Conservation (phyloP, 2,888 invertebrate genomes). For the Drosophila tanythrix region DNA sequence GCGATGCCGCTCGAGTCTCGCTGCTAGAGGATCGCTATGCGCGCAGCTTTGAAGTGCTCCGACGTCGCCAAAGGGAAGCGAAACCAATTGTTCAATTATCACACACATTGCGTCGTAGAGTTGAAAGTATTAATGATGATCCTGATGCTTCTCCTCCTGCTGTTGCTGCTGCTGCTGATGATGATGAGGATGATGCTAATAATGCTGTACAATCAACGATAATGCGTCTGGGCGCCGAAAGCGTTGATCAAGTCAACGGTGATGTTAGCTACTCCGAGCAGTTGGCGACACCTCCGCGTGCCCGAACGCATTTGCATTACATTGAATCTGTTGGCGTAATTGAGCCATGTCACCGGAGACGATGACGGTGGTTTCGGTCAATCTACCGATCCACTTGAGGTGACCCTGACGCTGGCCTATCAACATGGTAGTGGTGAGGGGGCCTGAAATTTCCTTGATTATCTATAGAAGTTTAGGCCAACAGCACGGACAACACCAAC, state of each 20-base stretch:
- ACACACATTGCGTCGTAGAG: not conserved
- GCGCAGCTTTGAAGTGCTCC: constrained; percentile 6
- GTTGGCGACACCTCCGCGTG: constrained; percentile 5
- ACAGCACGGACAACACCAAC: constrained; percentile 2
- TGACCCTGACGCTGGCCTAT: constrained; percentile 3
- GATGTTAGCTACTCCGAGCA: not conserved
- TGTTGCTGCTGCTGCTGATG: not conserved
- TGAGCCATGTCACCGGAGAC: constrained; percentile 3
- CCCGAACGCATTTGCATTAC: not conserved
- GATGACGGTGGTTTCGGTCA: constrained; percentile 5
- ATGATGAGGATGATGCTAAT: not conserved
- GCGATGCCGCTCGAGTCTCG: constrained; percentile 6
- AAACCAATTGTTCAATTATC: not conserved
- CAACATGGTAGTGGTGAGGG: not conserved
- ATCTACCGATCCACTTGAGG: not conserved
- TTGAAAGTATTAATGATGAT: not conserved
- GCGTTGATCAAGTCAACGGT: not conserved
- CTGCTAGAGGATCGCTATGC: constrained; percentile 3
- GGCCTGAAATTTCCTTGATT: constrained; percentile 6
- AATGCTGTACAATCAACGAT: not conserved
- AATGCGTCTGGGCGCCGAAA: constrained; percentile 2
- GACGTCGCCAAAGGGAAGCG: constrained; percentile 1
- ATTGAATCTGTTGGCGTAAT: constrained; percentile 14
- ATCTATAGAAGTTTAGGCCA: constrained; percentile 5
- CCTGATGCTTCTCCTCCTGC: not conserved